phyloP scores from a whole-genome alignment of 2,888 invertebrate genomes.

The Xestobium rufovillosum region DNA sequence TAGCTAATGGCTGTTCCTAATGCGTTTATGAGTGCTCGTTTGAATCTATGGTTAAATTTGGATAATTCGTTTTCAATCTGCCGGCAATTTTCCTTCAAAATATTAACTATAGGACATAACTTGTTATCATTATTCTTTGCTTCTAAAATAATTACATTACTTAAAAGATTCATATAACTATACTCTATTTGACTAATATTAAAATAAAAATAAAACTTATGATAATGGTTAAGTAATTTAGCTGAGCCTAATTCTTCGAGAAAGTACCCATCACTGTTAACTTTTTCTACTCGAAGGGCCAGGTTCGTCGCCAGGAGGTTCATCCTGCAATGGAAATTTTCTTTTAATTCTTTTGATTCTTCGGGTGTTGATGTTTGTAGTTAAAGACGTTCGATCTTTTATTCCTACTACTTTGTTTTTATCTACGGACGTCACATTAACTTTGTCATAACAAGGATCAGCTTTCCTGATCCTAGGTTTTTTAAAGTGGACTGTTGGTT shows the following conservation, averaged over 20 bases:
- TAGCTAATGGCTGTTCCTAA: slow-evolving; percentile 10
- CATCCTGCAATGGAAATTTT: slow-evolving; percentile 1
- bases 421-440: background rate
- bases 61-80: slow-evolving; percentile 4
- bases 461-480: slow-evolving; percentile 1
- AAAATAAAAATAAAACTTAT: slow-evolving; percentile 6
- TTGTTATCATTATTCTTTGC: background rate
- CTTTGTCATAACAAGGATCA: slow-evolving; percentile 3
- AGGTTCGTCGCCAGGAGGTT: slow-evolving; percentile 1
- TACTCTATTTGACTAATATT: slow-evolving; percentile 1
- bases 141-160: background rate
- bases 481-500: background rate
- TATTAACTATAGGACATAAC: background rate
- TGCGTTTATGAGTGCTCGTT: slow-evolving; percentile 4
- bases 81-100: background rate
- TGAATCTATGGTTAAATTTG: slow-evolving; percentile 2
- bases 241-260: slow-evolving; percentile 3
- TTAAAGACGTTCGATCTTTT: background rate
- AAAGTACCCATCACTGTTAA: slow-evolving; percentile 3
- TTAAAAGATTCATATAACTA: background rate
- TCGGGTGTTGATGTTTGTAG: background rate
- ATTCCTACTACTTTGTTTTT: background rate
- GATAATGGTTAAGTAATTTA: slow-evolving; percentile 2
- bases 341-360: background rate
- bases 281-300: slow-evolving; percentile 2